A percentile compares a stretch with the other conserved stretches of the same genome.
phyloP scores from a whole-genome alignment of 2,888 invertebrate species.

The Drepanosiphum platanoidis region DNA sequence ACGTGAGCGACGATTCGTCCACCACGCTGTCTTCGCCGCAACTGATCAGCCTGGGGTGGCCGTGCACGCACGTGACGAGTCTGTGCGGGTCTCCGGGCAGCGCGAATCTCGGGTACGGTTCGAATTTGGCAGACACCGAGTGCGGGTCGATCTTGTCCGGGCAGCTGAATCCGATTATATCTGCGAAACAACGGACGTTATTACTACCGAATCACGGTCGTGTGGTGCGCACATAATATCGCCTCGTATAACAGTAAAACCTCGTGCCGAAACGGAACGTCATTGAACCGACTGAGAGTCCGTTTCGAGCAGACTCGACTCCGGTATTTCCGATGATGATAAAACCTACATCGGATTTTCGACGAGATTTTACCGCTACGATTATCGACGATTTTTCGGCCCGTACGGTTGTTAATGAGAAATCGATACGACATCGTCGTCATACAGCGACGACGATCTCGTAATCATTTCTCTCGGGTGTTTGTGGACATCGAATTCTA shows the following conservation, averaged over 20 bases:
- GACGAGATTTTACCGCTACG: no score
- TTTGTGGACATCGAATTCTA: not conserved
- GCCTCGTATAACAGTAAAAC: no score
- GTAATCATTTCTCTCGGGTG: not conserved
- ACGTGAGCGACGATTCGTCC: constrained; percentile 83
- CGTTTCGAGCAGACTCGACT: no score
- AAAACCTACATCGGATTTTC: no score
- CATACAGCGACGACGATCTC: no score
- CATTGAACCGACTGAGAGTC: no score
- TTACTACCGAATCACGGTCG: not conserved
- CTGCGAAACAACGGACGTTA: constrained; percentile 69
- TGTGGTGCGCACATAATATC: no score
- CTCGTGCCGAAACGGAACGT: no score
- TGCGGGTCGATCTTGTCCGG: constrained; percentile 84
- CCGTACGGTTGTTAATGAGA: no score
- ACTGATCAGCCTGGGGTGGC: constrained; percentile 85
- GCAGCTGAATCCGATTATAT: constrained; percentile 91
- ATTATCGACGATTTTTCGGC: no score
- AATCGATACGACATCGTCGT: no score
- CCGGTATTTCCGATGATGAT: no score
- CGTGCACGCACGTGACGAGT: constrained; percentile 90
- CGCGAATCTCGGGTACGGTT: constrained; percentile 91
- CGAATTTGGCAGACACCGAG: constrained; percentile 85
- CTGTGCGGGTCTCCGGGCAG: constrained; percentile 88
- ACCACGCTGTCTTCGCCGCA: constrained; percentile 90